These are phyloP conservation scores for Babylonia areolata DNA, from an alignment of 1,140 invertebrate species.

Conservation along the genomic window DNA sequence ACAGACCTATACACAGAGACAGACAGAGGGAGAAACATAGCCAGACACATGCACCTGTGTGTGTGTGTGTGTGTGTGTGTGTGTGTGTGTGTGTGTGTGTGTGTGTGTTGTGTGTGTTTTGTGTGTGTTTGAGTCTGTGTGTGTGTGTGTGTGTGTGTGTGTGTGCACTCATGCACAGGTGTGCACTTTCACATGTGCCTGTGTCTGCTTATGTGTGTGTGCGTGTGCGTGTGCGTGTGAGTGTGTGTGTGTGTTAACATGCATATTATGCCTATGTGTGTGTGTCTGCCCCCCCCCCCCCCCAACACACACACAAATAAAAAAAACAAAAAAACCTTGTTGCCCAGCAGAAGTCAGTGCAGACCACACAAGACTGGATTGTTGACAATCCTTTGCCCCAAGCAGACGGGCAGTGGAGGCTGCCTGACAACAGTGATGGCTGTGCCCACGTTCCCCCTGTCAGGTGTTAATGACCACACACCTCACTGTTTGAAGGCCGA, in stretches of 20 bases:
- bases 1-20: no score
- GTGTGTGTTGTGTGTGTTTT: not conserved
- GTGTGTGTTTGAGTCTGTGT: not conserved
- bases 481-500: no score
- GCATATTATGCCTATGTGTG: not conserved
- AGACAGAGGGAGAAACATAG: not conserved
- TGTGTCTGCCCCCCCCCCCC: no score
- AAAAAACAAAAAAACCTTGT: no score
- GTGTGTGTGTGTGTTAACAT: not conserved
- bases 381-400: no score
- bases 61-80: slow-evolving; percentile 13
- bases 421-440: no score
- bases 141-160: slow-evolving; percentile 3
- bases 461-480: no score
- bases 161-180: not conserved
- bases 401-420: no score
- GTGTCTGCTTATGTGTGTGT: not conserved
- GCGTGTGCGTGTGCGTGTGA: not conserved
- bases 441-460: no score
- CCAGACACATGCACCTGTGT: not conserved
- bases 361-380: no score
- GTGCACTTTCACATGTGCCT: not conserved
- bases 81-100: slow-evolving; percentile 8
- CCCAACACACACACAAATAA: no score
- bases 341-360: no score